Evolutionary conservation across 2,888 invertebrate species (phyloP), one percentile per base, ranked within the genome.

Genomic region (Drosophila macrospina): DNA sequence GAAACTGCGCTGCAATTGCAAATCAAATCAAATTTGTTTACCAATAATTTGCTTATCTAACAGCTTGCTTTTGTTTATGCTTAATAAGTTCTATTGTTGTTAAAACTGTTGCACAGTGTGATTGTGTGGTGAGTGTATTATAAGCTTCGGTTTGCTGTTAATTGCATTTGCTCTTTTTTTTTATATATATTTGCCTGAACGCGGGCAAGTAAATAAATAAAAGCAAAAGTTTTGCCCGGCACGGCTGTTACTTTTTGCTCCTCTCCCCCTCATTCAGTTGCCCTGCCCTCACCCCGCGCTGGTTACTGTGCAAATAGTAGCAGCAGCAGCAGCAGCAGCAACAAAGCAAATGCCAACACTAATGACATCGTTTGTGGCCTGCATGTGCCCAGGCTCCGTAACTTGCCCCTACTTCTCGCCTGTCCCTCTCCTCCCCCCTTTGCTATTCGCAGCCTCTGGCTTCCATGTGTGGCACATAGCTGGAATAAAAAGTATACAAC

Each of bases 351-450:
- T 73, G 77, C 63, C 72, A 74, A 65, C 80, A 80, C 84, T 83
- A 84, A 83, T 83, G 82, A 83, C 84, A 79, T 83, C 82, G 84
- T 84, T 80, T 83, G 82, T 78, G 81, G 80, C 69, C 77, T 75
- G 59, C 73, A 65, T 63, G 59, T 68, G 72, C 72, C 52, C 57
- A 59, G 50, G 24, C 50, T 50, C 24, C 30, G 0, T 15, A 13
- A 10, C 56, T 24, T 28, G 15, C n/a, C 48, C 16, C 30, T 26
- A 34, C 3, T 34, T 44, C 6, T 6, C n/a, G 4, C 13, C 30
- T 41, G 13, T 34, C n/a, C n/a, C 6, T 20, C 10, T 6, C n/a
- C 13, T 44, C 15, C 34, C 34, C n/a, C 11, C 11, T 28, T n/a
- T n/a, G n/a, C n/a, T 15, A 11, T 28, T 28, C 48, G 11, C 15